Percentiles rank a stretch among this genome's conserved stretches.
These are phyloP conservation scores for Erebia aethiops DNA, from an alignment of 2,888 invertebrate species.

Conservation along the genomic window DNA sequence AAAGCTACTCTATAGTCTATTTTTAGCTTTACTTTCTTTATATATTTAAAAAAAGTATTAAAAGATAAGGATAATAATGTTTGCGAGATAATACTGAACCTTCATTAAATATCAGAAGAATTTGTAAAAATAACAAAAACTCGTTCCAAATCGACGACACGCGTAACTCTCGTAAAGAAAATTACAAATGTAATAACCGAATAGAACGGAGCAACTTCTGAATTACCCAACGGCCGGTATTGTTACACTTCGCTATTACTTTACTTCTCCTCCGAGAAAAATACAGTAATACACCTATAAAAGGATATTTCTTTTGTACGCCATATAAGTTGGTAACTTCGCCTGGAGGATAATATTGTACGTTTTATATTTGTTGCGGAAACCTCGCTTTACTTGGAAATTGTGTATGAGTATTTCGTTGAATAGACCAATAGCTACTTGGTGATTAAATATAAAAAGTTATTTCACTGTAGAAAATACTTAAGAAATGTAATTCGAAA, in stretches of 20 bases:
- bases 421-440: not conserved
- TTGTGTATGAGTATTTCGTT: not conserved
- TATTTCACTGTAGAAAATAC: not conserved
- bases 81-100: not conserved
- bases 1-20: too few species aligned
- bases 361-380: constrained; percentile 24
- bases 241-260: constrained; percentile 42
- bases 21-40: too few species aligned
- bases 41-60: not conserved
- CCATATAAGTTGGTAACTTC: constrained; percentile 30
- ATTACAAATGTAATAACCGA: constrained; percentile 43
- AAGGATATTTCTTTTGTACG: constrained; percentile 34
- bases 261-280: constrained; percentile 30
- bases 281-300: constrained; percentile 25
- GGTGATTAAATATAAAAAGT: not conserved
- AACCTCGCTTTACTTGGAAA: constrained; percentile 4
- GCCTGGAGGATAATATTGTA: constrained; percentile 23
- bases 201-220: constrained; percentile 39
- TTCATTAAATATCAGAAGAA: not conserved
- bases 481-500: not conserved
- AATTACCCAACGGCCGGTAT: constrained; percentile 41
- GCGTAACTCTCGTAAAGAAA: constrained; percentile 40
- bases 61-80: not conserved
- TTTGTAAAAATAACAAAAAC: constrained; percentile 13
- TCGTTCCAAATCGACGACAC: constrained; percentile 12